Conservation (phyloP, 2,797 vertebrate species). For the Acanthurus lineatus region DNA sequence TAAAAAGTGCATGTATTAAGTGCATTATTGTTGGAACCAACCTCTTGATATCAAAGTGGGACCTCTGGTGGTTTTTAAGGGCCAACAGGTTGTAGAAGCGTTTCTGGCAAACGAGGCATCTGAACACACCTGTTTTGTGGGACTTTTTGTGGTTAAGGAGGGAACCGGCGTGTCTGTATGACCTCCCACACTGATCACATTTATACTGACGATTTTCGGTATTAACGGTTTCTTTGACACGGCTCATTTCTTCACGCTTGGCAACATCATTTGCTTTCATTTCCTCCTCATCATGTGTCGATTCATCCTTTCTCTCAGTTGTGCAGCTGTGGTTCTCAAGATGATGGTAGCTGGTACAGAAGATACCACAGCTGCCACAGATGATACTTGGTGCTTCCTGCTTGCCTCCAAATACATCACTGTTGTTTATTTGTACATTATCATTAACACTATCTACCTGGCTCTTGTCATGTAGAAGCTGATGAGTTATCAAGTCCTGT, state of each 20-base stretch:
- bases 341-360: conserved; percentile 79
- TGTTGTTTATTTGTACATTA: conserved; percentile 18
- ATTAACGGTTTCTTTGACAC: conserved; percentile 46
- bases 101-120: conserved; percentile 92
- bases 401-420: conserved; percentile 47
- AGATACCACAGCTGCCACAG: conserved; percentile 85
- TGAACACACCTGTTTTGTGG: conserved; percentile 92
- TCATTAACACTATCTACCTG: conserved; percentile 33
- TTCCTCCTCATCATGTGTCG: conserved; percentile 53
- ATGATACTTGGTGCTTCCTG: conserved; percentile 81
- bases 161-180: conserved; percentile 92
- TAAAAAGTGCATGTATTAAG: neutral
- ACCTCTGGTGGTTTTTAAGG: conserved; percentile 94
- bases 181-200: conserved; percentile 91
- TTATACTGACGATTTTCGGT: conserved; percentile 83
- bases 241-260: conserved; percentile 23
- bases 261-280: conserved; percentile 25
- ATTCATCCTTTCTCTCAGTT: conserved; percentile 57
- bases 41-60: conserved; percentile 93
- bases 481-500: conserved; percentile 87
- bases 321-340: conserved; percentile 81
- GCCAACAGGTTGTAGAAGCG: conserved; percentile 94
- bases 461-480: conserved; percentile 77
- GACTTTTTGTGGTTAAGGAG: conserved; percentile 95
- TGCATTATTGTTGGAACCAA: conserved; percentile 63